Percentiles rank a stretch among this genome's conserved stretches.
phyloP scores from a whole-genome alignment of 2,113 vertebrate species.

The Tapirus terrestris region DNA sequence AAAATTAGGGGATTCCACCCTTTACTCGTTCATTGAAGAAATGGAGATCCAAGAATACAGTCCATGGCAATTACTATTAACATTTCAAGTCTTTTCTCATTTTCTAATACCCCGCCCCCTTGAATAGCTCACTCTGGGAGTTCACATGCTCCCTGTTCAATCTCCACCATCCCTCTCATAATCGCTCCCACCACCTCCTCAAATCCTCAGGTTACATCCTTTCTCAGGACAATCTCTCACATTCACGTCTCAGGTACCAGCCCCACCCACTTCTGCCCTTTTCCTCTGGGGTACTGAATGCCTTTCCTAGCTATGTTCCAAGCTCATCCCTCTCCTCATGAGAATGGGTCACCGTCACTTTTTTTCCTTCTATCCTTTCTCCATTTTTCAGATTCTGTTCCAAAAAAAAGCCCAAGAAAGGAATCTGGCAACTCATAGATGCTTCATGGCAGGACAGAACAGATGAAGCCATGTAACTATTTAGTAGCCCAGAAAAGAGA shows the following conservation, averaged over 20 bases:
- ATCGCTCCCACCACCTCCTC: background rate
- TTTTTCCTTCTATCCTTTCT: background rate
- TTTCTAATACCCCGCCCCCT: background rate
- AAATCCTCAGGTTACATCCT: background rate
- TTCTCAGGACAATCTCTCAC: background rate
- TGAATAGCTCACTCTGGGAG: background rate
- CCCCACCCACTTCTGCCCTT: background rate
- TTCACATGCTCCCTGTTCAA: background rate
- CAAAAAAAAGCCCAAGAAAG: background rate
- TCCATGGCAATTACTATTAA: background rate
- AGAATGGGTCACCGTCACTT: background rate
- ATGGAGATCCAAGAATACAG: background rate
- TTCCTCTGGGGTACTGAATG: background rate
- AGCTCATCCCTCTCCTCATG: background rate
- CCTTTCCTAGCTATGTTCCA: background rate
- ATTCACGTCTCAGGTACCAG: background rate
- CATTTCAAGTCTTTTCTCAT: background rate
- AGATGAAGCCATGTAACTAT: background rate
- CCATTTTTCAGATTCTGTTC: slow-evolving; percentile 31
- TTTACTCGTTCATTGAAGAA: slow-evolving; percentile 13
- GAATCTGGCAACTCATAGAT: background rate
- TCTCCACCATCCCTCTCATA: background rate
- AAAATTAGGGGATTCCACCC: background rate
- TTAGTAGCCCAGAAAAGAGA: background rate
- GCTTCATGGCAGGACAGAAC: background rate